Base-by-base conservation (phyloP, 2,113 vertebrate genomes). In the Amia ocellicauda region DNA sequence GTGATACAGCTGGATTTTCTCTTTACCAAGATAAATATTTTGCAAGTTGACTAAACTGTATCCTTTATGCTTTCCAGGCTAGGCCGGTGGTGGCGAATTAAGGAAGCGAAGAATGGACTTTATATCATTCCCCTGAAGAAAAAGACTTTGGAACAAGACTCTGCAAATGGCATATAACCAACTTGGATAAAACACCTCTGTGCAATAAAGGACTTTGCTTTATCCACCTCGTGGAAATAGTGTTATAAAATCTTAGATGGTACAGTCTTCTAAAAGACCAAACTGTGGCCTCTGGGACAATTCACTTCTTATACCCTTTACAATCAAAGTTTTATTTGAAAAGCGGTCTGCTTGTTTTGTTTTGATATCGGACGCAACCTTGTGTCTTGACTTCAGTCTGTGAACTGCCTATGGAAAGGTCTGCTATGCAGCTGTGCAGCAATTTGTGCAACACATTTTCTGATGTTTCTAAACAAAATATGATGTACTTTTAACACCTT, bases 71-170 rank as follows among this genome's bases (percentile, higher is more conserved):
- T 71, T 54, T 26, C 42, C 68, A 90, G 89, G 70, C 73, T 90
- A 67, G 89, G 89, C 16, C 72, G 89, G 56, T 90, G 89, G 89
- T 90, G 86, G 87, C 83, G 86, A 74, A 61, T 84, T 64, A 90
- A 89, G 64, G 86, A 89, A 43, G 86, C 87, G 7, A 88, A 79
- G 67, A 90, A 90, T 4, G 89, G 84, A 57, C 71, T 90, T 27
- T 90, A 80, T 68, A 66, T 90, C 53, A 90, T 90, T 82, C 87
- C 89, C 52, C 82, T 90, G 3, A 89, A 85, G 74, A 81, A 82
- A 65, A 79, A 80, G 70, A 55, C 43, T 41, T 26, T 66, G 14
- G 71, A 59, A 56, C 69, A 79, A 67, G 73, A 78, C 41, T 23
- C 43, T 3, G 69, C 41, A 16, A 22, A 29, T 11, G 3, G n/a